phyloP scores from a whole-genome alignment of 2,888 invertebrate genomes.

The Thymelicus sylvestris region DNA sequence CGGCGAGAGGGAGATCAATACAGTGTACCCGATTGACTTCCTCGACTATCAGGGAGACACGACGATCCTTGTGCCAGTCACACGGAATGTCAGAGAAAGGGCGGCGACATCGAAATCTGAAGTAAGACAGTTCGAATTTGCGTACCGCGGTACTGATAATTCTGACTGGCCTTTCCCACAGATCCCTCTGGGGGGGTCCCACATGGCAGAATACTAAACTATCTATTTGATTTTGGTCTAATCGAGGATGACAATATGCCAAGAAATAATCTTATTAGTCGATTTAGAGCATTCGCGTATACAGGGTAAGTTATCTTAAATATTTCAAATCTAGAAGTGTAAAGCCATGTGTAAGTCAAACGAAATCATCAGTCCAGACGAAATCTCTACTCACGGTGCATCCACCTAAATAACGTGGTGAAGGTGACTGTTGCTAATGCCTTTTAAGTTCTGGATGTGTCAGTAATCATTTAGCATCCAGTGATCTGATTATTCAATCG shows the following conservation, averaged over 20 bases:
- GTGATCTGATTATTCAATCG: no score
- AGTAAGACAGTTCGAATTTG: slow-evolving; percentile 67
- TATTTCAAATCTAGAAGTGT: no score
- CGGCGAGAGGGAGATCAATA: slow-evolving; percentile 51
- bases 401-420: no score
- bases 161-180: slow-evolving; percentile 63
- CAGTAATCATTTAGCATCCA: no score
- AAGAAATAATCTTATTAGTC: slow-evolving; percentile 52
- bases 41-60: slow-evolving; percentile 72
- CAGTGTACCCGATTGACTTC: slow-evolving; percentile 61
- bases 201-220: slow-evolving; percentile 70
- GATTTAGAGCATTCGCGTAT: slow-evolving; percentile 60
- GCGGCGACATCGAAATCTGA: slow-evolving; percentile 56
- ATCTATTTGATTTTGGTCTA: slow-evolving; percentile 64
- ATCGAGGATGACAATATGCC: slow-evolving; percentile 51
- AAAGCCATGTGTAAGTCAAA: no score
- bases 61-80: slow-evolving; percentile 60
- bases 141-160: slow-evolving; percentile 62
- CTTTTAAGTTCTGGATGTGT: no score
- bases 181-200: slow-evolving; percentile 63
- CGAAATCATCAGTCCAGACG: no score
- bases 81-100: slow-evolving; percentile 65
- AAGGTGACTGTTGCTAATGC: no score
- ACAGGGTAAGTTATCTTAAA: slow-evolving; percentile 59
- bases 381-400: no score